phyloP scores from a whole-genome alignment of 2,113 vertebrate species.

The Hyla sarda region DNA sequence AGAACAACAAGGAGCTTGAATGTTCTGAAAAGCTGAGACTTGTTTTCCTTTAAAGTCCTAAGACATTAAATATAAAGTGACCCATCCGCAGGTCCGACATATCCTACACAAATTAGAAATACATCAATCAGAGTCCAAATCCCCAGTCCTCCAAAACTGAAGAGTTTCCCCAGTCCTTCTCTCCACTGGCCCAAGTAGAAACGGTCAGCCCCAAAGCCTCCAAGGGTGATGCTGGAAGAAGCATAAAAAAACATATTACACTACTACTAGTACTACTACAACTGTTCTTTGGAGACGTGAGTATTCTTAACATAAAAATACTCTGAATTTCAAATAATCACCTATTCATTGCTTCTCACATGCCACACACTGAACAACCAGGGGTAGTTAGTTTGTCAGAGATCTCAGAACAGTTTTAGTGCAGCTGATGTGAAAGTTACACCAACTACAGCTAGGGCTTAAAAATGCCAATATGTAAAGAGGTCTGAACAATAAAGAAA shows the following conservation, averaged over 20 bases:
- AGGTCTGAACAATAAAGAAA: too few species aligned
- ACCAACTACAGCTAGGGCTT: too few species aligned
- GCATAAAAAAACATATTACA: conserved; percentile 5
- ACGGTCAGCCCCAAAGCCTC: conserved; percentile 95
- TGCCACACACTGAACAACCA: too few species aligned
- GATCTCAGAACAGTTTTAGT: too few species aligned
- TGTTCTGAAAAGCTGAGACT: conserved; percentile 34
- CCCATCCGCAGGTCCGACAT: conserved; percentile 94
- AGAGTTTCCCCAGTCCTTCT: conserved; percentile 96
- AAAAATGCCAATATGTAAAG: too few species aligned
- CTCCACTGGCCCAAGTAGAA: conserved; percentile 99
- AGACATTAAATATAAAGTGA: conserved; percentile 91
- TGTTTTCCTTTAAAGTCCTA: conserved; percentile 39
- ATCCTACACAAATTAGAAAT: conserved; percentile 92
- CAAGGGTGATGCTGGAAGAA: conserved; percentile 87
- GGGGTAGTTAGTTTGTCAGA: too few species aligned
- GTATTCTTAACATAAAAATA: background rate
- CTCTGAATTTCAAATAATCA: background rate
- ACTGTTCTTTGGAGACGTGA: background rate
- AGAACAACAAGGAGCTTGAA: background rate
- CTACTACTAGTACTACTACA: background rate
- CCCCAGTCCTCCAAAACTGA: conserved; percentile 97
- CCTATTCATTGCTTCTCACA: too few species aligned
- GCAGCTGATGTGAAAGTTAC: too few species aligned
- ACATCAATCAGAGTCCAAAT: conserved; percentile 98